Base-by-base conservation (phyloP, 2,888 invertebrate species). In the Nymphalis c-album region DNA sequence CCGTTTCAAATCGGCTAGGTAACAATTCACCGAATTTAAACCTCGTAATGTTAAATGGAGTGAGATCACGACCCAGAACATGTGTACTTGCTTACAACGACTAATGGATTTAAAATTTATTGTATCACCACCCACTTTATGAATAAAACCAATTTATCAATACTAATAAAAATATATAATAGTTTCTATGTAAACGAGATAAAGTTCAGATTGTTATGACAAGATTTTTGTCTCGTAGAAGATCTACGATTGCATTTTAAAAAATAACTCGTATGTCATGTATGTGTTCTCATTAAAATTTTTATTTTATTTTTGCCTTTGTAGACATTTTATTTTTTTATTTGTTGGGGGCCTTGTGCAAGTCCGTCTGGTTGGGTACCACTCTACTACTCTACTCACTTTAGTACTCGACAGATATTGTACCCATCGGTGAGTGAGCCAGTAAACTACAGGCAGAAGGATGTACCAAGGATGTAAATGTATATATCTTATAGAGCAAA, bases 21-120 rank as follows among this genome's bases (percentile, higher is more conserved):
- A 85, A 86, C 88, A 90, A 88, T 84, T 91, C 90, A 91, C 82
- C 86, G 84, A 87, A 86, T 92, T 87, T 87, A 85, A 90, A 86
- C 86, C 89, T 91, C 91, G 82, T 91, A 91, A 92, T 85, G 90
- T 91, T 91, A 87, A 92, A 92, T 92, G 91, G 88, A 89, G 85
- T 87, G 91, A 79, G 73, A 77, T 76, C 75, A 78, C 79, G 84
- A 84, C 80, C 85, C 84, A 78, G 82, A 90, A 87, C 91, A 92
- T 91, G 91, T 92, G 92, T 89, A 90, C 84, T 84, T 78, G 81
- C 79, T 78, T 78, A 81, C 80, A 78, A 80, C 82, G 84, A 80
- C 91, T 91, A 92, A 92, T 91, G 91, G 91, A 89, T 90, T 91
- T 90, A 88, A 90, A 91, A 92, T 92, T 91, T 92, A 92, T 92